phyloP scores from a whole-genome alignment of 2,888 invertebrate genomes.

The Dione juno region DNA sequence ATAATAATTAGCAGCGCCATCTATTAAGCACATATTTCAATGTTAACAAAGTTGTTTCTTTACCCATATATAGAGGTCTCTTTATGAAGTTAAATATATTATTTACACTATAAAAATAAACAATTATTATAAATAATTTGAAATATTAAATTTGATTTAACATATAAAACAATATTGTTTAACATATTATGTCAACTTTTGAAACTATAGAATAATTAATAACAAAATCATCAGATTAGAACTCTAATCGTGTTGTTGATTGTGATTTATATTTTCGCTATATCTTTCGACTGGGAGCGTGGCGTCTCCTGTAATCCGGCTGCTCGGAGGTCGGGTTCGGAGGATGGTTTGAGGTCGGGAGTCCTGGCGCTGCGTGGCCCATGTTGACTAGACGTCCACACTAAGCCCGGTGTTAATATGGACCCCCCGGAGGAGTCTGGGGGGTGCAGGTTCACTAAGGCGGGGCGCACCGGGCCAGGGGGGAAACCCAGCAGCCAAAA shows the following conservation, averaged over 20 bases:
- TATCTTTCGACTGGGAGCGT: conserved; percentile 90
- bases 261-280: conserved; percentile 47
- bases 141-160: no score
- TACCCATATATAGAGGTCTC: neutral
- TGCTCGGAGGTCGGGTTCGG: conserved; percentile 95
- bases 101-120: no score
- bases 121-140: no score
- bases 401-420: conserved; percentile 99
- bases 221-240: conserved; percentile 24
- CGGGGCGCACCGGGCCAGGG: conserved; percentile 98
- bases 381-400: conserved; percentile 95
- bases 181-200: no score
- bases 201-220: neutral
- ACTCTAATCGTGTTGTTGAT: neutral
- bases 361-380: conserved; percentile 70
- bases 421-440: conserved; percentile 92
- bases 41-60: neutral
- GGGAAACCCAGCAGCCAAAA: conserved; percentile 99
- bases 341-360: conserved; percentile 97
- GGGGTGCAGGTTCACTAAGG: conserved; percentile 91
- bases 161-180: no score
- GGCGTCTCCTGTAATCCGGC: conserved; percentile 99
- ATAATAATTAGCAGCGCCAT: neutral
- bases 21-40: neutral
- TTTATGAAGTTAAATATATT: no score